Conservation (phyloP, 2,797 vertebrate genomes). For the Onychomys leucogaster region DNA sequence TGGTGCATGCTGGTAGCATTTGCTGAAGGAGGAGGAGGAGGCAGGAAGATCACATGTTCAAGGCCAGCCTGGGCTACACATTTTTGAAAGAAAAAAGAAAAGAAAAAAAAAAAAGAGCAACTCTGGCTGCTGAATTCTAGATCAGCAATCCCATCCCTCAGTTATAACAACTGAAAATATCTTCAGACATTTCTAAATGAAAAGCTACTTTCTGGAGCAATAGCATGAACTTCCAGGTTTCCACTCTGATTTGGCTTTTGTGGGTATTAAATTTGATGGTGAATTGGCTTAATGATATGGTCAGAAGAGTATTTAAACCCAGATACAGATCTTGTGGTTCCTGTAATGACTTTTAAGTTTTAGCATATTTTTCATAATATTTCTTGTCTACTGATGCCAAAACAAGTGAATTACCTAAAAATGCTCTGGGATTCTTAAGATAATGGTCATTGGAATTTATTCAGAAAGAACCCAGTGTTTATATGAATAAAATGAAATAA, state of each 20-base stretch:
- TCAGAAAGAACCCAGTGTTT: constrained; percentile 40
- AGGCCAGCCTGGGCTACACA: no score
- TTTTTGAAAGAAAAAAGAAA: no score
- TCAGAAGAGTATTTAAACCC: background rate
- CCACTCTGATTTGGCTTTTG: background rate
- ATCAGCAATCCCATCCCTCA: background rate
- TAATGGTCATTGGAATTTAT: background rate
- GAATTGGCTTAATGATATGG: background rate
- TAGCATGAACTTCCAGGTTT: background rate
- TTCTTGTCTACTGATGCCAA: background rate
- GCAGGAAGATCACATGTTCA: no score
- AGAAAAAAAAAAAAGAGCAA: no score
- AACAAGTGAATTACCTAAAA: constrained; percentile 13
- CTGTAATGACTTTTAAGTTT: background rate
- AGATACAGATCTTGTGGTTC: constrained; percentile 1
- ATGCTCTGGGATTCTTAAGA: background rate
- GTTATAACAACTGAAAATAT: background rate
- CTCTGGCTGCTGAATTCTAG: background rate
- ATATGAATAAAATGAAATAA: constrained; percentile 44
- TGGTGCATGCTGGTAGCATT: no score
- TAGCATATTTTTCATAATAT: background rate
- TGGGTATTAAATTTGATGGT: background rate
- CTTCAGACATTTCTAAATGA: background rate
- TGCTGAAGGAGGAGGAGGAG: no score
- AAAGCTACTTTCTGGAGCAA: background rate